Evolutionary conservation across 2,113 vertebrate genomes (phyloP).

Genomic region (Pungitius pungitius): DNA sequence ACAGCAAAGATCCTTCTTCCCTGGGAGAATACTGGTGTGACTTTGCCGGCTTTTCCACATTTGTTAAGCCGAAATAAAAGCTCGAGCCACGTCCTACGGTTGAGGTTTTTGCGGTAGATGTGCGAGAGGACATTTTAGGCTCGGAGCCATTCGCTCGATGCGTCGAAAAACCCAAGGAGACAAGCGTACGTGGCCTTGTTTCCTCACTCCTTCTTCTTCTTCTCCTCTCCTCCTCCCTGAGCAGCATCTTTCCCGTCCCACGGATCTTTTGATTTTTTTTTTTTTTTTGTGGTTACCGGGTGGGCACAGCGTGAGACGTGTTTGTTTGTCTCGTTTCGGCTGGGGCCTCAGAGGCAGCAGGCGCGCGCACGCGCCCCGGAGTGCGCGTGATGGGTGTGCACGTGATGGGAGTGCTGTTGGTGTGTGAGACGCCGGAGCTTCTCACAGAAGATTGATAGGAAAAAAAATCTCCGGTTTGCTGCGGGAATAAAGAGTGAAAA

Average conservation of each 20-base stretch:
- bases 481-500: not conserved
- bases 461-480: slow-evolving; percentile 34
- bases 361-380: not conserved
- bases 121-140: slow-evolving; percentile 32
- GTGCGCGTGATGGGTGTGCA: not conserved
- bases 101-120: not conserved
- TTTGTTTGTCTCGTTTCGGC: slow-evolving; percentile 56
- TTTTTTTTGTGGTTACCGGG: slow-evolving; percentile 56
- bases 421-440: not conserved
- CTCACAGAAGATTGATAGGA: slow-evolving; percentile 9
- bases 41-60: not conserved
- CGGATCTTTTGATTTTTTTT: not conserved
- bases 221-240: slow-evolving; percentile 44
- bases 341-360: not conserved
- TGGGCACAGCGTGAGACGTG: slow-evolving; percentile 60
- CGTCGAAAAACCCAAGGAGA: slow-evolving; percentile 51
- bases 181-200: slow-evolving; percentile 44
- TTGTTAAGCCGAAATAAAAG: not conserved
- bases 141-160: slow-evolving; percentile 27
- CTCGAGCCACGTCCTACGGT: not conserved
- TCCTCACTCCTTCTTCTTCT: slow-evolving; percentile 35
- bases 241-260: slow-evolving; percentile 18
- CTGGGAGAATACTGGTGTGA: not conserved
- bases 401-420: slow-evolving; percentile 8
- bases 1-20: not conserved